These are phyloP conservation scores for Virgularia gustaviana DNA, from an alignment of 92 coral and sea anemone species.

Conservation along the genomic window DNA sequence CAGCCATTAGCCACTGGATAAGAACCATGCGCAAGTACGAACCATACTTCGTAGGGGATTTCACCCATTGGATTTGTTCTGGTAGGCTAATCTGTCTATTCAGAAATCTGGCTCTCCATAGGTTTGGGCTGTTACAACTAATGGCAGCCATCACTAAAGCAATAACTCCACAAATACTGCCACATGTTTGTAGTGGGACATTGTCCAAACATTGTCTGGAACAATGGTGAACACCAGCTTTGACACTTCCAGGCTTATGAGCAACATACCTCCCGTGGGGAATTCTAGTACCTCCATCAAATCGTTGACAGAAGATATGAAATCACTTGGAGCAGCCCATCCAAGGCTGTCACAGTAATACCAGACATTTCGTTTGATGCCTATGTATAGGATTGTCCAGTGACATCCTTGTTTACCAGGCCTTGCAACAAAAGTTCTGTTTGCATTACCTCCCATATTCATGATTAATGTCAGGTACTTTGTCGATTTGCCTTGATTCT, in stretches of 20 bases:
- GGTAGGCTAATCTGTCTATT: slow-evolving; percentile 3
- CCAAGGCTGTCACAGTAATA: slow-evolving; percentile 28
- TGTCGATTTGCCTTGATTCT: slow-evolving; percentile 16
- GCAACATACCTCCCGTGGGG: slow-evolving; percentile 48
- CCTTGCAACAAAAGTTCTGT: slow-evolving; percentile 38
- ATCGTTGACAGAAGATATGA: slow-evolving; percentile 14
- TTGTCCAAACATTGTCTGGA: neutral
- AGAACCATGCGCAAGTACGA: slow-evolving; percentile 28
- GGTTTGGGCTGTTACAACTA: slow-evolving; percentile 22
- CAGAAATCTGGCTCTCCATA: slow-evolving; percentile 39
- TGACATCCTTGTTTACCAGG: slow-evolving; percentile 50
- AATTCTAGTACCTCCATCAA: slow-evolving; percentile 6
- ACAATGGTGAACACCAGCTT: slow-evolving; percentile 11
- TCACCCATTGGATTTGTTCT: slow-evolving; percentile 33
- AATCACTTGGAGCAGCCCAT: slow-evolving; percentile 18
- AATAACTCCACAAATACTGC: slow-evolving; percentile 36
- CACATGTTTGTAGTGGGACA: slow-evolving; percentile 56
- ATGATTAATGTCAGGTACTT: slow-evolving; percentile 37
- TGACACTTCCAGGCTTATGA: slow-evolving; percentile 5
- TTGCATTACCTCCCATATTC: slow-evolving; percentile 45
- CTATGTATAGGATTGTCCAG: slow-evolving; percentile 46
- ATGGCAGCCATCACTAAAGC: slow-evolving; percentile 48
- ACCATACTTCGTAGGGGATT: slow-evolving; percentile 16
- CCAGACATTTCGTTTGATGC: slow-evolving; percentile 53
- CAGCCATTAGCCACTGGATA: slow-evolving; percentile 31